Evolutionary conservation across 1,140 invertebrate genomes (phyloP), one percentile per base, ranked within the genome.

Genomic region (Planococcus citri): DNA sequence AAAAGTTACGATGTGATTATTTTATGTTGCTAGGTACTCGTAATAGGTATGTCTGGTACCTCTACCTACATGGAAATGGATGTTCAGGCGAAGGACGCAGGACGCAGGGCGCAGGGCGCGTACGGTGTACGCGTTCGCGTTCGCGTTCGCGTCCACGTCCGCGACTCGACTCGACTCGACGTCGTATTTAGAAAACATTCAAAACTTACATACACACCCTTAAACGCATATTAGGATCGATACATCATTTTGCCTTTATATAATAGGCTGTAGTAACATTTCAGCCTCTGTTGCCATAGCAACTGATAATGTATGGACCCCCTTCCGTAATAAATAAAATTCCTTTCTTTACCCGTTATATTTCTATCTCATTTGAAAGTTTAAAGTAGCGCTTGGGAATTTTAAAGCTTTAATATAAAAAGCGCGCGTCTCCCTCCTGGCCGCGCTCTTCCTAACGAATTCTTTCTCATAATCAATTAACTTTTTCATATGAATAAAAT

Each of bases 361-460:
- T 64, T 64, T 64, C 60, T 64, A 64, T 25, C 60, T 64, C 60
- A 64, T 64, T 64, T 64, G 60, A 64, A 64, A 64, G 60, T 64
- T 64, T 64, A 64, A 64, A 64, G 60, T 64, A 64, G 60, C 60
- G 60, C 60, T 64, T 64, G 60, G 60, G 60, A 64, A 64, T 64
- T 64, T 64, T 64, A 64, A 64, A 64, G 60, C 60, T 64, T 64
- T 64, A 64, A 64, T 64, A 64, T 64, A 64, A 64, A 64, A 64
- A 64, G 60, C 60, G 9, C 25, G 20, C n/a, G n/a, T n/a, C n/a
- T n/a, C n/a, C n/a, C n/a, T n/a, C n/a, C n/a, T n/a, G n/a, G n/a
- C 60, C 20, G 22, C 21, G 60, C 60, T 64, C 60, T 64, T 58
- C 60, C 4, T 64, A 4, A 3, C 60, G 25, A 64, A 64, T 64